Evolutionary conservation across 2,888 invertebrate species (phyloP).

Genomic region (Timema podura): DNA sequence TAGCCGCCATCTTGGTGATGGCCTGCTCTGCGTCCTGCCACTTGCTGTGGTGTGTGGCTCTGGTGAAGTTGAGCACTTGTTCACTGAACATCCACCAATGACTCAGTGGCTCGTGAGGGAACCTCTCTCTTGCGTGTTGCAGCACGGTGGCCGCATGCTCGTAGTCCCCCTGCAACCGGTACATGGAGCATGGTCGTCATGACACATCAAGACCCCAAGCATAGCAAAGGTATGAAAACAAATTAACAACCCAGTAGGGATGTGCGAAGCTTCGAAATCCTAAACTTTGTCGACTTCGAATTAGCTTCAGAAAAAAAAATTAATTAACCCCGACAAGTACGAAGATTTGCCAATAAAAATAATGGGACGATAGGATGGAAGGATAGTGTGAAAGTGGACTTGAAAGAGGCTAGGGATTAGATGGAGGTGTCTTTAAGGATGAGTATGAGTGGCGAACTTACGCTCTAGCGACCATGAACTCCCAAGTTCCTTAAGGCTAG

Average conservation of each 20-base stretch:
- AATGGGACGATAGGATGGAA: not conserved
- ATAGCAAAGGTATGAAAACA: no score
- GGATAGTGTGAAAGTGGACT: constrained; percentile 14
- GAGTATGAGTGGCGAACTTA: no score
- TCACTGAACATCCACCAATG: constrained; percentile 66
- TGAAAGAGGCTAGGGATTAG: not conserved
- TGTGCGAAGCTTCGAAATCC: no score
- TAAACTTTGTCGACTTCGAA: no score
- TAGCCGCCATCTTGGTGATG: constrained; percentile 62
- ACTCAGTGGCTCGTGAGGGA: constrained; percentile 58
- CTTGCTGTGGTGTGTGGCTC: constrained; percentile 50
- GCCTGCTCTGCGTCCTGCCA: constrained; percentile 67
- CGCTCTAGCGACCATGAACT: no score
- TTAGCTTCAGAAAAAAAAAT: constrained; percentile 3
- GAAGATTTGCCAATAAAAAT: constrained; percentile 2
- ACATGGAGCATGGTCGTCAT: no score
- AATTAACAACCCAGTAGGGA: no score
- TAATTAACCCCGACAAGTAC: constrained; percentile 10
- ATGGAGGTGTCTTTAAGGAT: no score
- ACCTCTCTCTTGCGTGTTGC: constrained; percentile 57
- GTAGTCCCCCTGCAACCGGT: constrained; percentile 50
- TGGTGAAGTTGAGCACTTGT: constrained; percentile 52
- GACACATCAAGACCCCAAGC: no score
- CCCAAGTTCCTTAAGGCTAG: no score
- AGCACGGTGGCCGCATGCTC: constrained; percentile 54